Evolutionary conservation across 2,888 invertebrate genomes (phyloP).

Genomic region (Dryocosmus kuriphilus): DNA sequence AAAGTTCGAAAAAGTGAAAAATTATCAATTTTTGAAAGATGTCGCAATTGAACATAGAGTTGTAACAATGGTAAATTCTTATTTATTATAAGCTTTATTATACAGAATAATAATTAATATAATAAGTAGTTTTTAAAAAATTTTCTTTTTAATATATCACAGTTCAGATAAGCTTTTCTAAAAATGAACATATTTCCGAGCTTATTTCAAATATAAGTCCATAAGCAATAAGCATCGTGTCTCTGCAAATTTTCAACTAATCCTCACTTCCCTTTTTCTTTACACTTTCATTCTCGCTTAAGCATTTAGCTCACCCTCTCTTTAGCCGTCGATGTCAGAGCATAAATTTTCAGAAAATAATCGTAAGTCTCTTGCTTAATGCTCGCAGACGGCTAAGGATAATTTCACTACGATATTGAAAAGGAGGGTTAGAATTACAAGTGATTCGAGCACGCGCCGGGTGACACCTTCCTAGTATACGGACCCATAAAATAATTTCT

Average conservation of each 20-base stretch:
- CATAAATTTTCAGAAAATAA: not conserved
- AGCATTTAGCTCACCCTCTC: not conserved
- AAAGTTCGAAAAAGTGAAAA: too few relatives aligned
- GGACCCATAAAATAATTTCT: not conserved
- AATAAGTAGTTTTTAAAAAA: too few relatives aligned
- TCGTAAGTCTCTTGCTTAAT: not conserved
- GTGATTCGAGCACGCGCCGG: not conserved
- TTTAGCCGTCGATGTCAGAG: too few relatives aligned
- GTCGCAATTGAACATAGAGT: too few relatives aligned
- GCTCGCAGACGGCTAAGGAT: not conserved
- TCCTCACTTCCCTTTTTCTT: not conserved
- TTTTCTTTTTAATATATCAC: too few relatives aligned
- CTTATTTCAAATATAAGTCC: not conserved
- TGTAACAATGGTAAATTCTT: too few relatives aligned
- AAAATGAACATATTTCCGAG: not conserved
- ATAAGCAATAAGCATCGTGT: not conserved
- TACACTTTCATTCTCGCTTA: not conserved
- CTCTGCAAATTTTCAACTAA: not conserved
- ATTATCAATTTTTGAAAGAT: too few relatives aligned
- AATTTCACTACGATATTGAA: conserved; percentile 7
- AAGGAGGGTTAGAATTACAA: not conserved
- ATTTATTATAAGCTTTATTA: too few relatives aligned
- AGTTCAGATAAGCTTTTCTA: too few relatives aligned
- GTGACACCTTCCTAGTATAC: not conserved
- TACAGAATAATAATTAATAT: too few relatives aligned